A percentile compares a stretch with the other conserved stretches of the same genome.
Evolutionary conservation across 1,140 invertebrate genomes (phyloP).

Genomic region (Aporrectodea caliginosa): DNA sequence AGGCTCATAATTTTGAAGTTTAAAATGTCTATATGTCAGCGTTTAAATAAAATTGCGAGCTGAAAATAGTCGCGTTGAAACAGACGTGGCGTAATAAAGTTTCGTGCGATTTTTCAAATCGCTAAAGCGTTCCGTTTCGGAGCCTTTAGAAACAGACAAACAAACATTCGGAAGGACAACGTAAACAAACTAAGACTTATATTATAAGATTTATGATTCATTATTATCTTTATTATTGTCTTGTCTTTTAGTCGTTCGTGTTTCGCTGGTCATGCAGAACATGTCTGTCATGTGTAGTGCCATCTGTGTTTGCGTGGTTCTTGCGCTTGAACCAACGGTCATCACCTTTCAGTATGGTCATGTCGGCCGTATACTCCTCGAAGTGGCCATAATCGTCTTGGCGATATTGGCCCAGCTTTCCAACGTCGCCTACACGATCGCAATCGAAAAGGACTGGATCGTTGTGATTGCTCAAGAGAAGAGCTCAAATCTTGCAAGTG

Average conservation of each 20-base stretch:
- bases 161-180: too few species aligned
- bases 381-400: conserved; percentile 43
- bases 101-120: too few species aligned
- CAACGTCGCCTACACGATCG: conserved; percentile 52
- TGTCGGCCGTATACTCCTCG: background rate
- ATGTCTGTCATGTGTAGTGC: conserved; percentile 28
- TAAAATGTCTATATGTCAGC: too few species aligned
- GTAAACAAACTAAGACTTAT: too few species aligned
- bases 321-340: background rate
- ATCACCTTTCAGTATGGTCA: background rate
- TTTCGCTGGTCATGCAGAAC: conserved; percentile 32
- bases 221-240: background rate
- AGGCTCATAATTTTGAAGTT: too few species aligned
- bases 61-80: too few species aligned
- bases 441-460: conserved; percentile 58
- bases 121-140: too few species aligned
- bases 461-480: conserved; percentile 50
- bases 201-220: too few species aligned
- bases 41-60: too few species aligned
- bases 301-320: conserved; percentile 17
- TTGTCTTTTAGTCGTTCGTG: conserved; percentile 24
- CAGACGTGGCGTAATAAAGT: too few species aligned
- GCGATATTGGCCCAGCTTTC: conserved; percentile 47
- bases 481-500: conserved; percentile 29
- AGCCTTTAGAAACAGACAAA: too few species aligned